Conservation (phyloP, 2,797 vertebrate genomes). For the Holocentrus rufus region DNA sequence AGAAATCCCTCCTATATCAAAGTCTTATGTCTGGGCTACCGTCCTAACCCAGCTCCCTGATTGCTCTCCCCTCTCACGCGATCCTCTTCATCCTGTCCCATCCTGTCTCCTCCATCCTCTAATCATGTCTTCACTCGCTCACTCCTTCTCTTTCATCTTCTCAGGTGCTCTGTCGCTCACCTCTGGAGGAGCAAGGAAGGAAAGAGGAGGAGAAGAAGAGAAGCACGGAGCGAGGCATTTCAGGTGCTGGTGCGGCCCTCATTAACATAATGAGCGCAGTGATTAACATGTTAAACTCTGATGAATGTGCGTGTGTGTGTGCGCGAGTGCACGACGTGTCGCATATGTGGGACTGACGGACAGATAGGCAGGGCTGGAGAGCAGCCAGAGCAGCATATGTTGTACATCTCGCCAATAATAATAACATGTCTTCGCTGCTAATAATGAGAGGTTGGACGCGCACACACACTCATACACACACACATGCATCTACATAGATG, state of each 20-base stretch:
- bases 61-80: constrained; percentile 32
- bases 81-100: constrained; percentile 35
- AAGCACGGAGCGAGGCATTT: constrained; percentile 43
- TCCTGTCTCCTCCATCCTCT: constrained; percentile 59
- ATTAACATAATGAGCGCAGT: constrained; percentile 43
- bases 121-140: constrained; percentile 54
- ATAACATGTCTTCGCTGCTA: constrained; percentile 81
- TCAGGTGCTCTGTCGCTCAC: constrained; percentile 18
- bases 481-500: constrained; percentile 21
- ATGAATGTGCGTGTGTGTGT: constrained; percentile 30
- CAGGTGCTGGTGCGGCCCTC: constrained; percentile 56
- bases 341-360: constrained; percentile 41
- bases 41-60: constrained; percentile 35
- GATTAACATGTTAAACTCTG: constrained; percentile 38
- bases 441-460: constrained; percentile 70
- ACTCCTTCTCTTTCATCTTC: constrained; percentile 52
- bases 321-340: constrained; percentile 28
- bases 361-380: constrained; percentile 62
- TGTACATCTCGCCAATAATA: constrained; percentile 81
- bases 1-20: constrained; percentile 58
- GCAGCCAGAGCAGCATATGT: constrained; percentile 80
- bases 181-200: constrained; percentile 37
- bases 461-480: constrained; percentile 41
- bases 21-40: constrained; percentile 48
- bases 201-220: constrained; percentile 3